Evolutionary conservation across 2,797 vertebrate genomes (phyloP).

Genomic region (Spheniscus humboldti): DNA sequence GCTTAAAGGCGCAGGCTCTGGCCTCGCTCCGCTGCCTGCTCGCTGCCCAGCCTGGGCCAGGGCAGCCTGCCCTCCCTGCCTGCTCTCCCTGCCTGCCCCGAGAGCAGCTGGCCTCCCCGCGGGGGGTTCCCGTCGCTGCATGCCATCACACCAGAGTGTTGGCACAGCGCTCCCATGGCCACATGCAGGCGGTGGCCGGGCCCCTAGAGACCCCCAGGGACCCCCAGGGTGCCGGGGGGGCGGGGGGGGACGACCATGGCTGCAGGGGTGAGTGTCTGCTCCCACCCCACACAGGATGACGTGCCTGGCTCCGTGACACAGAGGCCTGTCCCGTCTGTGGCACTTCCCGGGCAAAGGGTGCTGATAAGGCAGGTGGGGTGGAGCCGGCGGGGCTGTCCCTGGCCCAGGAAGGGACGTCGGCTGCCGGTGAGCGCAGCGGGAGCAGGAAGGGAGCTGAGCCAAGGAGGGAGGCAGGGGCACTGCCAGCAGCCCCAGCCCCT

Average conservation of each 20-base stretch:
- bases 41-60: not conserved
- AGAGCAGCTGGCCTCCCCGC: not conserved
- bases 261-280: not conserved
- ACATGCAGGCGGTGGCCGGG: fast-evolving
- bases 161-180: not conserved
- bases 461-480: not conserved
- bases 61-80: not conserved
- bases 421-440: fast-evolving
- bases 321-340: not conserved
- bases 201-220: not conserved
- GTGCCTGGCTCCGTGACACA: fast-evolving
- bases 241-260: not conserved
- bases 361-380: constrained; percentile 25
- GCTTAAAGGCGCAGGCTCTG: constrained; percentile 48
- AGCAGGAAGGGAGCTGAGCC: not conserved
- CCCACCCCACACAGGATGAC: not conserved
- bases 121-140: fast-evolving
- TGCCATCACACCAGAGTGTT: not conserved
- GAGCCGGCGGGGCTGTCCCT: not conserved
- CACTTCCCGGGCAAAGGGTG: constrained; percentile 18
- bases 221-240: fast-evolving
- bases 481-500: not conserved
- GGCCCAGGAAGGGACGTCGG: not conserved
- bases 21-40: not conserved
- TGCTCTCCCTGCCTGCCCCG: not conserved